These are phyloP conservation scores for Desoria tigrina DNA, from an alignment of 2,888 invertebrate genomes.

Conservation along the genomic window DNA sequence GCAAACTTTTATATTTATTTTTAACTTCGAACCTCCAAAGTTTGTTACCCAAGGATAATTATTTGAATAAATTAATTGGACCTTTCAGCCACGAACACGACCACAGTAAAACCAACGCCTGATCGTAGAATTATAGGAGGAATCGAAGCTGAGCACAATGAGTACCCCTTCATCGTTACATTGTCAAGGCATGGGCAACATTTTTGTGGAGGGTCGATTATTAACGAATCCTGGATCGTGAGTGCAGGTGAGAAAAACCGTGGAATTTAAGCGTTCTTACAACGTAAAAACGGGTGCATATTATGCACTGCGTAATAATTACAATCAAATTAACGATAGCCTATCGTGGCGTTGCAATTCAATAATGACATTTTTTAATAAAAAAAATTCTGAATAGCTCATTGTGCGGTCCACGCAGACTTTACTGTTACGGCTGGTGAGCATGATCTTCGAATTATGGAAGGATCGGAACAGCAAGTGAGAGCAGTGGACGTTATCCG, in stretches of 20 bases:
- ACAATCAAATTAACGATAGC: too few species aligned
- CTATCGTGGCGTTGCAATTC: too few species aligned
- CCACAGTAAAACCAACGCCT: not conserved
- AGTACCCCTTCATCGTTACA: slow-evolving; percentile 36
- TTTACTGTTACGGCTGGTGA: slow-evolving; percentile 32
- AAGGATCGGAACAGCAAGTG: slow-evolving; percentile 29
- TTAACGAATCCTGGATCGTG: slow-evolving; percentile 24
- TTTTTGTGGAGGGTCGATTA: slow-evolving; percentile 36
- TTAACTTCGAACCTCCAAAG: too few species aligned
- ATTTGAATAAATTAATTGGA: too few species aligned
- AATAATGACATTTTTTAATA: too few species aligned
- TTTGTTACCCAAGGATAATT: too few species aligned
- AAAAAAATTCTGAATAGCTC: slow-evolving; percentile 21
- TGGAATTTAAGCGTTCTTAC: not conserved
- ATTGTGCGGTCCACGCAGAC: slow-evolving; percentile 28
- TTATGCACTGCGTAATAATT: too few species aligned
- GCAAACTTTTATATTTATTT: too few species aligned
- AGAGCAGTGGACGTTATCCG: slow-evolving; percentile 24
- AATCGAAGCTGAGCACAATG: slow-evolving; percentile 26
- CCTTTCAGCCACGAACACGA: too few species aligned
- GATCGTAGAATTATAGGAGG: slow-evolving; percentile 28
- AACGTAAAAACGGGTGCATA: too few species aligned
- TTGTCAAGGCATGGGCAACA: slow-evolving; percentile 20
- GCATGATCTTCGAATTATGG: slow-evolving; percentile 17
- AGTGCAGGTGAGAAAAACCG: slow-evolving; percentile 25